phyloP scores from a whole-genome alignment of 2,888 invertebrate genomes.

The Drosophila yooni region DNA sequence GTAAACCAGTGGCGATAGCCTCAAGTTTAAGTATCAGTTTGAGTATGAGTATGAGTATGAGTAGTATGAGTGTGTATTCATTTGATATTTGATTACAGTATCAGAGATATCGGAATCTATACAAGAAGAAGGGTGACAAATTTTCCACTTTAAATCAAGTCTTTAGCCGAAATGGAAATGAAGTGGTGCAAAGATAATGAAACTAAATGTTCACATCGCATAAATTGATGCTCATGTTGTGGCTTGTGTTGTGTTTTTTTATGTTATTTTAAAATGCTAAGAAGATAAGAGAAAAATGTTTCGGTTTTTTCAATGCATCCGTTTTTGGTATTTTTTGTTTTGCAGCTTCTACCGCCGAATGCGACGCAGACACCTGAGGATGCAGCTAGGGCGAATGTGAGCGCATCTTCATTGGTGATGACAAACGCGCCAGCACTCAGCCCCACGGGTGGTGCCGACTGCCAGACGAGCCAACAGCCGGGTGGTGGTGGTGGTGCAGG shows the following conservation, averaged over 20 bases:
- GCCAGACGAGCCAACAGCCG: slow-evolving; percentile 87
- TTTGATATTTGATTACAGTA: slow-evolving; percentile 22
- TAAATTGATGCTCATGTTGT: background rate
- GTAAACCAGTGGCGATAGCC: slow-evolving; percentile 63
- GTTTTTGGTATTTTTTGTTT: slow-evolving; percentile 9
- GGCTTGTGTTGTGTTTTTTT: background rate
- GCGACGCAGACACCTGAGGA: slow-evolving; percentile 73
- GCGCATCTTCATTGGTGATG: slow-evolving; percentile 69
- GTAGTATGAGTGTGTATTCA: slow-evolving; percentile 1
- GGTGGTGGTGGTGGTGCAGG: slow-evolving; percentile 86
- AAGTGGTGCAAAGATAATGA: slow-evolving; percentile 43
- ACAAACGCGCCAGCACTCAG: slow-evolving; percentile 78
- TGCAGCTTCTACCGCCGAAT: slow-evolving; percentile 77
- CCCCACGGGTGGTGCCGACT: slow-evolving; percentile 84
- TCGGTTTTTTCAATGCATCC: slow-evolving; percentile 4
- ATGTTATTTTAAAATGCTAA: slow-evolving; percentile 3
- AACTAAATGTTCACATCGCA: slow-evolving; percentile 8
- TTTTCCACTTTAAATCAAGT: slow-evolving; percentile 56
- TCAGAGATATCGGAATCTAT: slow-evolving; percentile 11
- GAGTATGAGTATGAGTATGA: slow-evolving; percentile 2
- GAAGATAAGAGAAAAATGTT: background rate
- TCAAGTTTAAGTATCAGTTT: slow-evolving; percentile 2
- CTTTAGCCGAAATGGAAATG: slow-evolving; percentile 15
- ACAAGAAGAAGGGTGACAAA: slow-evolving; percentile 45
- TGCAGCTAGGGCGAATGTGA: slow-evolving; percentile 65